Percentiles rank a stretch among this genome's conserved stretches.
phyloP scores from a whole-genome alignment of 2,888 invertebrate genomes.

The Celastrina argiolus region DNA sequence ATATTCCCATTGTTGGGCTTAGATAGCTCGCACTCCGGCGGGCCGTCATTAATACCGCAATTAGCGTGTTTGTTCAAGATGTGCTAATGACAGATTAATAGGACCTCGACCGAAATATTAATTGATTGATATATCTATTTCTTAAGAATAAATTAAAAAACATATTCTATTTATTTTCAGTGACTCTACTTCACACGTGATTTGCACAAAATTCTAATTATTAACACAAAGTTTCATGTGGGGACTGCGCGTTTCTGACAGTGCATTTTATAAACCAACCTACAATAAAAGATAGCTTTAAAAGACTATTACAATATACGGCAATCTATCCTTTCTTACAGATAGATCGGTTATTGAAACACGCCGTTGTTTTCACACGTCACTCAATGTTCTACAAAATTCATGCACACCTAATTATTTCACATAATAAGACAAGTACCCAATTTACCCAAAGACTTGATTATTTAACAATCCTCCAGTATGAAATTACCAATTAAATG shows the following conservation, averaged over 20 bases:
- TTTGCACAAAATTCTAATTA: no score
- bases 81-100: constrained; percentile 14
- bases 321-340: no score
- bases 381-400: no score
- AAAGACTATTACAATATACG: no score
- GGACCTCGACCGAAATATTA: not conserved
- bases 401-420: no score
- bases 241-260: no score
- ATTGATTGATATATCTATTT: not conserved
- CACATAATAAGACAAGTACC: not conserved
- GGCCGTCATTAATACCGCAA: not conserved
- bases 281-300: no score
- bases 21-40: not conserved
- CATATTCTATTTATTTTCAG: not conserved
- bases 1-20: constrained; percentile 33
- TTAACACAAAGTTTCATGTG: no score
- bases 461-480: not conserved
- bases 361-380: no score
- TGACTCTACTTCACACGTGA: no score
- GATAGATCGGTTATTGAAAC: no score
- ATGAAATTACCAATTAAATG: not conserved
- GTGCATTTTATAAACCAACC: no score
- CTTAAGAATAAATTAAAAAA: not conserved
- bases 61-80: constrained; percentile 3
- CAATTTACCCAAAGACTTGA: not conserved